These are phyloP conservation scores for Lobophora halterata DNA, from an alignment of 2,888 invertebrate genomes.

Conservation along the genomic window DNA sequence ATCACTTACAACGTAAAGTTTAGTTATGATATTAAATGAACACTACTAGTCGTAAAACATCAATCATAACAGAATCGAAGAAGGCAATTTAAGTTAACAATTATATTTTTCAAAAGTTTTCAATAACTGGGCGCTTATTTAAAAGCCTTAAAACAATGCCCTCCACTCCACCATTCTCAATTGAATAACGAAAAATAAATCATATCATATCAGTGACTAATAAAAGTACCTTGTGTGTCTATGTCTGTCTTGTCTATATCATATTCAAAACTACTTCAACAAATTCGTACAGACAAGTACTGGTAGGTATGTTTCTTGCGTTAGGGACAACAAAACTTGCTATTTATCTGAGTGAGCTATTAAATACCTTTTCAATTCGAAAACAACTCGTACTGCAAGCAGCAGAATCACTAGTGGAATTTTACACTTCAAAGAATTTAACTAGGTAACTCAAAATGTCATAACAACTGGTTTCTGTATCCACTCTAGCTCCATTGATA, in stretches of 20 bases:
- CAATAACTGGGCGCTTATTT: too few relatives aligned
- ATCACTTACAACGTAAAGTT: too few relatives aligned
- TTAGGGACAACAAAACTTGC: constrained; percentile 2
- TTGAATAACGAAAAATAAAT: background rate
- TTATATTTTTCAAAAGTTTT: too few relatives aligned
- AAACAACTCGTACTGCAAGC: background rate
- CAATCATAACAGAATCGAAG: too few relatives aligned
- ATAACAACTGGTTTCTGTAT: constrained; percentile 36
- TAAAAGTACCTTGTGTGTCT: constrained; percentile 1
- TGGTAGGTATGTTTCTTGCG: too few relatives aligned
- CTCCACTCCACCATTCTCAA: background rate
- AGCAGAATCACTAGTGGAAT: constrained; percentile 3
- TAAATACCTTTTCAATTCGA: constrained; percentile 13
- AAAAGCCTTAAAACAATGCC: background rate
- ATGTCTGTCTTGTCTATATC: too few relatives aligned
- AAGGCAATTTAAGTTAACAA: too few relatives aligned
- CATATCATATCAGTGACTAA: constrained; percentile 6
- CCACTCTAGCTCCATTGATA: constrained; percentile 55
- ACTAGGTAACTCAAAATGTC: constrained; percentile 17
- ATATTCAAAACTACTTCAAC: too few relatives aligned
- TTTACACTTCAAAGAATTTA: constrained; percentile 1
- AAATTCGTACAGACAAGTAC: too few relatives aligned
- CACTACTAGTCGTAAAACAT: too few relatives aligned
- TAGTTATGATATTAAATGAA: too few relatives aligned
- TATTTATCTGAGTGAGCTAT: constrained; percentile 8